These are phyloP conservation scores for Alloscopus bannaensis DNA, from an alignment of 2,888 invertebrate genomes.

Conservation along the genomic window DNA sequence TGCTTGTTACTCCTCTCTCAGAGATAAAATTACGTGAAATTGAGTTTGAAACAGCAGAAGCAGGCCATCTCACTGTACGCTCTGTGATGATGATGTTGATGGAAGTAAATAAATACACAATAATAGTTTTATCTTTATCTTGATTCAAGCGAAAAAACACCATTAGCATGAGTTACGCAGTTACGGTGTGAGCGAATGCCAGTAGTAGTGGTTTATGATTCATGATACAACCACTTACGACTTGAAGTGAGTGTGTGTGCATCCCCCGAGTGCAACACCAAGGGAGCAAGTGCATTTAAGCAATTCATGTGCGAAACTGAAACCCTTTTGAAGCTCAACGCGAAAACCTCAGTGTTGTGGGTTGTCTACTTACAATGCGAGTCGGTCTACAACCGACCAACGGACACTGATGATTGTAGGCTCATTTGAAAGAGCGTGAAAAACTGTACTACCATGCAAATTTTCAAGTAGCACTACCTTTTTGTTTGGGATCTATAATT, in stretches of 20 bases:
- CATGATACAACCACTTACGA: neutral
- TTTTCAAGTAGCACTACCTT: no score
- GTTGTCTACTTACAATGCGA: no score
- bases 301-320: neutral
- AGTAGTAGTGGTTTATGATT: slow-evolving; percentile 28
- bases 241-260: slow-evolving; percentile 12
- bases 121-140: slow-evolving; percentile 44
- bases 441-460: no score
- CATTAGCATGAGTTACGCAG: slow-evolving; percentile 43
- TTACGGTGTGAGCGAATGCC: slow-evolving; percentile 28
- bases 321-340: no score
- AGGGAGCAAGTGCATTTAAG: slow-evolving; percentile 18
- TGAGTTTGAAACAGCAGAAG: neutral
- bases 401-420: no score
- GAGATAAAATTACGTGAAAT: slow-evolving; percentile 16
- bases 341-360: no score
- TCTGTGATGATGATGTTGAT: neutral
- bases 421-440: no score
- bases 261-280: no score
- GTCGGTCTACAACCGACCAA: no score
- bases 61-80: slow-evolving; percentile 7
- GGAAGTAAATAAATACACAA: slow-evolving; percentile 36
- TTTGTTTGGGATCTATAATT: no score
- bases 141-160: slow-evolving; percentile 39
- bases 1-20: no score